Base-by-base conservation (phyloP, 2,113 vertebrate genomes). In the Perca schrenkii region DNA sequence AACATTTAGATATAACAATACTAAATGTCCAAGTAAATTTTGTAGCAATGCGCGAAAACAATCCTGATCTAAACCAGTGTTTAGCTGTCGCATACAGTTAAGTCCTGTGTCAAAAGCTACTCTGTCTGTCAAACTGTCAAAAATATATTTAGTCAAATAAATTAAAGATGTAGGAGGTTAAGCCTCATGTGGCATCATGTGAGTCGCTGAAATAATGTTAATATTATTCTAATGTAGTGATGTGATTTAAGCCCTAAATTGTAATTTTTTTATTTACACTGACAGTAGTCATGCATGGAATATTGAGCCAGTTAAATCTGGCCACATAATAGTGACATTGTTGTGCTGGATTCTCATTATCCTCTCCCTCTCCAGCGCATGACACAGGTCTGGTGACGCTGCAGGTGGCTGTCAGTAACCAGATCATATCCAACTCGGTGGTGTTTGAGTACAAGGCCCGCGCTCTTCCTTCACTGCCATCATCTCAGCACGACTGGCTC, bases 371-470 rank as follows among this genome's bases (percentile, higher is more conserved):
- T 36, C 31, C 91, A 99, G 98, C 98, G 93, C 98, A 99, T 43
- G 98, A 99, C 94, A 99, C 98, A 65, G 98, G 98, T 87, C 96
- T 99, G 15, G 98, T 99, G 95, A 99, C 98, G 62, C 96, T 99
- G 84, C 98, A 99, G 96, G 98, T 99, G 95, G 97, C 97, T 89
- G 96, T 97, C 96, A 98, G 98, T 95, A 99, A 96, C 96, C 98
- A 99, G 96, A 98, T 99, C 94, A 98, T 99, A 96, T 99, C 98
- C 89, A 99, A 97, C 94, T 99, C 98, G 0, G 98, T 99, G 94
- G 98, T 99, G 86, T 99, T 99, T 93, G 98, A 99, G 93, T 99
- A 99, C 93, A 99, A 99, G 95, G 98, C 98, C 52, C 97, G 98
- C 72, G 98, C 98, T 61, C 95, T 99, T 89, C 98, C 98, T 69